Conservation (phyloP, 2,113 vertebrate genomes). For the human (Homo sapiens) region DNA sequence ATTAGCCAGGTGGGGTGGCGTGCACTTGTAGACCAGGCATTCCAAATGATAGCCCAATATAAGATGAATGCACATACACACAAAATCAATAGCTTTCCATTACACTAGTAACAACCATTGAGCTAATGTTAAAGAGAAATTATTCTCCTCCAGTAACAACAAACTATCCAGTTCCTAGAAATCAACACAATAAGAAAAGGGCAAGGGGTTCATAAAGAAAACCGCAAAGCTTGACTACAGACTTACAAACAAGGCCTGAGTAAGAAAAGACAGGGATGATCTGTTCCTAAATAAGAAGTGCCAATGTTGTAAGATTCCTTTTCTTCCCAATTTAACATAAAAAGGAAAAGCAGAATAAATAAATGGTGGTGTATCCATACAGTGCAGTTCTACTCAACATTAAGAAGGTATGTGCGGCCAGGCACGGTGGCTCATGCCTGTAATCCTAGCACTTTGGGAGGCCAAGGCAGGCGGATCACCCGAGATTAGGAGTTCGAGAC, state of each 20-base stretch:
- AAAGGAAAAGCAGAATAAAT: conserved; percentile 12
- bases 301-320: background rate
- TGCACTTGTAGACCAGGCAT: background rate
- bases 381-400: background rate
- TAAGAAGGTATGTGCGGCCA: background rate
- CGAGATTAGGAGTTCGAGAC: too few relatives aligned
- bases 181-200: background rate
- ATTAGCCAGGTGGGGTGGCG: too few relatives aligned
- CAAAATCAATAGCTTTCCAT: conserved; percentile 15
- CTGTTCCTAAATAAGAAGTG: background rate
- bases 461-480: too few relatives aligned
- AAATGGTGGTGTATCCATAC: background rate
- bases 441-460: too few relatives aligned
- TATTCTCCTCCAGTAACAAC: background rate
- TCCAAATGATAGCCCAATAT: background rate
- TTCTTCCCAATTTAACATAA: conserved; percentile 15
- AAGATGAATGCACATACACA: background rate
- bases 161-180: conserved; percentile 38
- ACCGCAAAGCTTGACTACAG: background rate
- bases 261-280: background rate
- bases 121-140: conserved; percentile 31
- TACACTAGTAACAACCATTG: background rate
- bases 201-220: background rate
- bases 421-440: too few relatives aligned
- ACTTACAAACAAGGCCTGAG: background rate